Evolutionary conservation across 2,113 vertebrate species (phyloP), one percentile per base, ranked within the genome.

Genomic region (Rhodinocichla rosea): DNA sequence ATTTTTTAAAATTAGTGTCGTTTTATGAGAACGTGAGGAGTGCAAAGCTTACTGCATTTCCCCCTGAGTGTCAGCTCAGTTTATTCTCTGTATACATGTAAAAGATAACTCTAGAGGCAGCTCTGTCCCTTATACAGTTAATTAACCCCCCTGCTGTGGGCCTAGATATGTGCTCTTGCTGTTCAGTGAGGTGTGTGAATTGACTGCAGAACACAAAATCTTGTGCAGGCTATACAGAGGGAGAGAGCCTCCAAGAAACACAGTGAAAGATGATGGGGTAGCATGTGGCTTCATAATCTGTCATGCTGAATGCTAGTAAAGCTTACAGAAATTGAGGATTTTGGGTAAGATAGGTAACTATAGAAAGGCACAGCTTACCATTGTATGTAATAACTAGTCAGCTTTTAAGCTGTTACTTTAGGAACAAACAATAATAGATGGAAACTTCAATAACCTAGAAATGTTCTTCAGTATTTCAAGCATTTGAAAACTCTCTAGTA

Each of bases 141-240:
- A 97, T 97, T 95, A 97, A 97, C 26, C 83, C 87, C 70, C 96
- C 96, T 93, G 97, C 97, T 95, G 94, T 53, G 87, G 73, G 53
- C 83, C 91, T 92, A 80, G 81, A 74, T 87, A 76, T 22, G 82
- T 87, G 83, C 92, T 87, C 94, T 95, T 57, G 47, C 96, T 92
- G 92, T 84, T 96, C 95, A 96, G 12, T 96, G 91, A 79, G 90
- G 88, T 97, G 86, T 97, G 83, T 92, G 94, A 95, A 97, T 74
- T 95, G 90, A 94, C 89, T 71, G 84, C 94, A 84, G 87, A 93
- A 56, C 83, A 42, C 63, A 74, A 32, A 32, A 50, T 79, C 87
- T 78, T 16, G 62, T 94, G 90, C 82, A 94, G 81, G 67, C 1
- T 83, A 30, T 42, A 73, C 15, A 74, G 55, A 33, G 45, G 12